phyloP scores from a whole-genome alignment of 2,888 invertebrate genomes.

The Tromatobia lineatoria region DNA sequence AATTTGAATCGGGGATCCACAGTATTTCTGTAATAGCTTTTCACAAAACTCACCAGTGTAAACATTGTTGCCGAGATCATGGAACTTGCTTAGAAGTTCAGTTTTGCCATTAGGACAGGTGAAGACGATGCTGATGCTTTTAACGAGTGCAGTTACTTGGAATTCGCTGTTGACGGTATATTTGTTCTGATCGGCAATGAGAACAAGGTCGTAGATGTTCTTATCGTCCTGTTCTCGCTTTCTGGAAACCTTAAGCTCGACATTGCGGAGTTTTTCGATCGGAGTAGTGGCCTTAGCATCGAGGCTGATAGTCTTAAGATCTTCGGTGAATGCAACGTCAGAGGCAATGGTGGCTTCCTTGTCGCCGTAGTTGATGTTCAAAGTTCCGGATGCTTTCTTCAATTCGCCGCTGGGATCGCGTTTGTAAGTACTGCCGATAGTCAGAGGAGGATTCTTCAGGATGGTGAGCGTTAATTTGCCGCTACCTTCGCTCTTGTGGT shows the following conservation, averaged over 20 bases:
- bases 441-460: constrained; percentile 86
- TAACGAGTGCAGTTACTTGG: constrained; percentile 87
- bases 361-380: constrained; percentile 77
- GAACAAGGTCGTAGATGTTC: constrained; percentile 83
- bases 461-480: constrained; percentile 85
- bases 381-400: constrained; percentile 69
- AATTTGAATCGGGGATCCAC: too few species aligned
- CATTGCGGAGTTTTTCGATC: constrained; percentile 75
- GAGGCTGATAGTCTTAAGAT: constrained; percentile 73
- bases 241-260: constrained; percentile 80
- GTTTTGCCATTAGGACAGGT: constrained; percentile 86
- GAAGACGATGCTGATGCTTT: constrained; percentile 85
- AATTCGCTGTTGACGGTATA: constrained; percentile 87
- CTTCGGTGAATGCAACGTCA: constrained; percentile 71
- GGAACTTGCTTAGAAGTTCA: constrained; percentile 85
- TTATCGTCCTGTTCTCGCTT: constrained; percentile 77
- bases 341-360: constrained; percentile 73
- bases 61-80: constrained; percentile 87
- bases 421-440: constrained; percentile 86
- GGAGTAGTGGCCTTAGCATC: constrained; percentile 79
- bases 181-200: constrained; percentile 87
- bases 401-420: constrained; percentile 82
- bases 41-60: constrained; percentile 86
- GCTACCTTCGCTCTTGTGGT: constrained; percentile 84
- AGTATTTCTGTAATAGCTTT: too few species aligned